These are phyloP conservation scores for Zhuqinia jingwanae DNA, from an alignment of 2,888 invertebrate species.

Conservation along the genomic window DNA sequence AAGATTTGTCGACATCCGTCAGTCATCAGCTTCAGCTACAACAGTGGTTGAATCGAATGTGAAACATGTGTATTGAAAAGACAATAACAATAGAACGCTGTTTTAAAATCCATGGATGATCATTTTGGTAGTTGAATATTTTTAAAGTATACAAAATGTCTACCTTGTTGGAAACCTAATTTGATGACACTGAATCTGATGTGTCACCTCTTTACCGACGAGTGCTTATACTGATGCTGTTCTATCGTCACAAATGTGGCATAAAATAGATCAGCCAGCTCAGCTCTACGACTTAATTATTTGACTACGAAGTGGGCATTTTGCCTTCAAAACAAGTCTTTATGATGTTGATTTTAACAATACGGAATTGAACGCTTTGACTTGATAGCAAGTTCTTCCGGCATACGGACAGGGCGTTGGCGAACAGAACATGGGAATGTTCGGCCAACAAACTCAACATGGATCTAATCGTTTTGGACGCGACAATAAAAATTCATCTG, in stretches of 20 bases:
- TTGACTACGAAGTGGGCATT: background rate
- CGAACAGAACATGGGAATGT: conserved; percentile 65
- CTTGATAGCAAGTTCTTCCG: conserved; percentile 65
- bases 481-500: conserved; percentile 59
- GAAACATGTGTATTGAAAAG: background rate
- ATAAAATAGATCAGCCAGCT: conserved; percentile 3
- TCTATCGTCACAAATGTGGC: conserved; percentile 11
- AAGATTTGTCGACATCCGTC: conserved; percentile 1
- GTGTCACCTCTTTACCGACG: conserved; percentile 1
- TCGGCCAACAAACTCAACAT: conserved; percentile 59
- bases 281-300: background rate
- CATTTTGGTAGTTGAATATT: conserved; percentile 1
- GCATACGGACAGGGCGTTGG: conserved; percentile 64
- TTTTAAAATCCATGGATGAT: background rate
- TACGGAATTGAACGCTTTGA: conserved; percentile 55
- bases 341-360: conserved; percentile 48
- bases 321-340: conserved; percentile 12
- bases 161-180: conserved; percentile 1
- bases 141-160: background rate
- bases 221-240: background rate
- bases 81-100: background rate
- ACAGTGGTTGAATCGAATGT: background rate
- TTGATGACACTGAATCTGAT: conserved; percentile 11
- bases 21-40: conserved; percentile 8
- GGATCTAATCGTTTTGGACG: conserved; percentile 67